phyloP scores from a whole-genome alignment of 2,888 invertebrate species.

The Carpatolechia fugitivella region DNA sequence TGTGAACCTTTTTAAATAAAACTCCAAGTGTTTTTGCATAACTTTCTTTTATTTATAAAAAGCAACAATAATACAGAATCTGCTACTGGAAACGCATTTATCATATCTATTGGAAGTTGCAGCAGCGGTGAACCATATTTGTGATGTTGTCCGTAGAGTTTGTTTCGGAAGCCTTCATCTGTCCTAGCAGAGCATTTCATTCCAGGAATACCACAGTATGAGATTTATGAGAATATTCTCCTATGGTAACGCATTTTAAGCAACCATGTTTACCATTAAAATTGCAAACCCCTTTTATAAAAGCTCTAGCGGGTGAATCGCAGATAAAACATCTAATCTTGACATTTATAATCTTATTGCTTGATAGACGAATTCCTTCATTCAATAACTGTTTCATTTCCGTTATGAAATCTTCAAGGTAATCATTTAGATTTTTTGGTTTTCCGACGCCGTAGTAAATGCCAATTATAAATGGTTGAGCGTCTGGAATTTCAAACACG shows the following conservation, averaged over 20 bases:
- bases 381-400: conserved; percentile 12
- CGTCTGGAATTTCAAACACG: conserved; percentile 14
- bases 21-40: too few species aligned
- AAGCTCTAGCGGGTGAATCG: conserved; percentile 13
- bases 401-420: conserved; percentile 16
- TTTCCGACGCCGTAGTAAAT: conserved; percentile 23
- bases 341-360: neutral
- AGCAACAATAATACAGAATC: too few species aligned
- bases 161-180: too few species aligned
- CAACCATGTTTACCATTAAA: conserved; percentile 25
- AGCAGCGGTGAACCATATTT: too few species aligned
- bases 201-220: neutral
- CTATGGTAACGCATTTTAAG: conserved; percentile 20
- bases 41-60: too few species aligned
- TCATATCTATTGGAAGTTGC: too few species aligned
- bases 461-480: conserved; percentile 13
- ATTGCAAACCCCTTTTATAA: conserved; percentile 15
- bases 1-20: too few species aligned
- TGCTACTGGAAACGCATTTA: too few species aligned
- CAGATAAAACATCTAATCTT: conserved; percentile 19
- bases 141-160: too few species aligned
- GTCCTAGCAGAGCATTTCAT: too few species aligned
- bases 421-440: conserved; percentile 18
- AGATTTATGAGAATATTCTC: conserved; percentile 20
- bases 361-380: conserved; percentile 21